A percentile compares a stretch with the other conserved stretches of the same genome.
These are phyloP conservation scores for Oryzias dopingdopingensis DNA, from an alignment of 2,797 vertebrate species.

Conservation along the genomic window DNA sequence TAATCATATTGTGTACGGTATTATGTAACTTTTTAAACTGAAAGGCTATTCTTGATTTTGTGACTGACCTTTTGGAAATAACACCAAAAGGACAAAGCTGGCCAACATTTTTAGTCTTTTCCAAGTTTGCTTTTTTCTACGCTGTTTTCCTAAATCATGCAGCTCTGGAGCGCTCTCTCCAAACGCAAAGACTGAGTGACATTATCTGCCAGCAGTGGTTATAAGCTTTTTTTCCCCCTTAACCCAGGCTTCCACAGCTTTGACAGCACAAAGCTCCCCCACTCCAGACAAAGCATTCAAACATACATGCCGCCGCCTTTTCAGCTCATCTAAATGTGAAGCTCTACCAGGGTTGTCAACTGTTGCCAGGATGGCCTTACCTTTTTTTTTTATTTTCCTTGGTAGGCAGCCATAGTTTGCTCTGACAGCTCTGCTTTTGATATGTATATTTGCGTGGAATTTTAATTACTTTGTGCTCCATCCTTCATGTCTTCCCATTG, in stretches of 20 bases:
- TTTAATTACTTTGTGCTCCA: slow-evolving; percentile 69
- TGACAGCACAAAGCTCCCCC: slow-evolving; percentile 59
- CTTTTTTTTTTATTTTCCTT: slow-evolving; percentile 26
- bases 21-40: too few species aligned
- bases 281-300: slow-evolving; percentile 29
- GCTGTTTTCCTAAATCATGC: slow-evolving; percentile 50
- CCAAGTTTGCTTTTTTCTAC: slow-evolving; percentile 29
- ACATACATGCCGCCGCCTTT: slow-evolving; percentile 35
- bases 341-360: slow-evolving; percentile 65
- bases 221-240: slow-evolving; percentile 33
- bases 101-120: slow-evolving; percentile 24
- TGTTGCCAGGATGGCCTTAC: slow-evolving; percentile 61
- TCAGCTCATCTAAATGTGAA: slow-evolving; percentile 50
- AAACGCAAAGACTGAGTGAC: slow-evolving; percentile 69
- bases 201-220: slow-evolving; percentile 65
- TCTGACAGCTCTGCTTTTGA: slow-evolving; percentile 74
- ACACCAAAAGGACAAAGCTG: slow-evolving; percentile 43
- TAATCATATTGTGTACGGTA: too few species aligned
- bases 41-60: slow-evolving; percentile 13
- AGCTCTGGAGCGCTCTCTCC: slow-evolving; percentile 34
- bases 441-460: slow-evolving; percentile 70
- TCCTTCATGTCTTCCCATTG: slow-evolving; percentile 65
- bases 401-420: slow-evolving; percentile 48
- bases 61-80: slow-evolving; percentile 27
- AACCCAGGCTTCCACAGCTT: slow-evolving; percentile 50